Evolutionary conservation across 2,113 vertebrate species (phyloP).

Genomic region (Pangasianodon gigas): DNA sequence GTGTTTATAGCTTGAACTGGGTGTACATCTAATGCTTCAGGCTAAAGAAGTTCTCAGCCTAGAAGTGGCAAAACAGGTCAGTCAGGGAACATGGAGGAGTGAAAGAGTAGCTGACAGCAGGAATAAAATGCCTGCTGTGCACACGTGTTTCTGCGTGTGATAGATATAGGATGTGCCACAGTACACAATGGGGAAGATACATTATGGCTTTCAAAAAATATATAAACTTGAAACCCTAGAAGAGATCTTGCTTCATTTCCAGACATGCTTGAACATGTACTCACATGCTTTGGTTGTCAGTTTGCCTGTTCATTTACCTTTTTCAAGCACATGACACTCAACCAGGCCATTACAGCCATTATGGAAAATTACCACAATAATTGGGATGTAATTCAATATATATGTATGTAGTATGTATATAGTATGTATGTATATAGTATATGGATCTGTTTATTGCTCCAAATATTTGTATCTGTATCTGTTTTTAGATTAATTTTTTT

Average conservation of each 20-base stretch:
- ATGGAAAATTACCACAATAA: not conserved
- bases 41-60: conserved; percentile 44
- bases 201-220: not conserved
- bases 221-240: conserved; percentile 9
- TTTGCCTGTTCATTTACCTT: not conserved
- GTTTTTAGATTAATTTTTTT: not conserved
- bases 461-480: not conserved
- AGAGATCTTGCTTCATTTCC: conserved; percentile 2
- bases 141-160: conserved; percentile 61
- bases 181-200: not conserved
- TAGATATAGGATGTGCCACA: not conserved
- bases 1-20: not conserved
- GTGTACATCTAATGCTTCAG: conserved; percentile 33
- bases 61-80: conserved; percentile 70
- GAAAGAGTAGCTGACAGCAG: conserved; percentile 63
- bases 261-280: conserved; percentile 4
- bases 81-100: conserved; percentile 59
- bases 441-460: no score
- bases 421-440: no score
- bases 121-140: conserved; percentile 29
- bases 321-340: not conserved
- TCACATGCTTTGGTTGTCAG: not conserved
- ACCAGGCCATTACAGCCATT: not conserved
- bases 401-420: no score
- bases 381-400: not conserved